A percentile compares a stretch with the other conserved stretches of the same genome.
Conservation (phyloP, 2,888 invertebrate species). For the Tetrapedia diversipes region DNA sequence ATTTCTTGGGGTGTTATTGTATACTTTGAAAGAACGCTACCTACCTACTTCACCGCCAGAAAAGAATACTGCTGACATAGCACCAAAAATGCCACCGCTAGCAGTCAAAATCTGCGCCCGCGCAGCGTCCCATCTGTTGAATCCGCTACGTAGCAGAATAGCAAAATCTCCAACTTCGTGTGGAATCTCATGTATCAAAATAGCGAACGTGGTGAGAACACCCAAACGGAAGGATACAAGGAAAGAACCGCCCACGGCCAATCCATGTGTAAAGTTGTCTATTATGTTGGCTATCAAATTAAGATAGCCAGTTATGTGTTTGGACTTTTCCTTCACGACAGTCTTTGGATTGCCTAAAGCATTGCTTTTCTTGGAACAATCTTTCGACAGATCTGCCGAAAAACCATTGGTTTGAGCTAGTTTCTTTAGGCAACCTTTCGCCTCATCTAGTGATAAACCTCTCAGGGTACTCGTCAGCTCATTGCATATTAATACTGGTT, state of each 20-base stretch:
- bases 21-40: constrained; percentile 47
- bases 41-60: constrained; percentile 93
- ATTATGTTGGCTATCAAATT: constrained; percentile 98
- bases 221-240: constrained; percentile 95
- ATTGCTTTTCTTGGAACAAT: constrained; percentile 48
- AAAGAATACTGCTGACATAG: constrained; percentile 92
- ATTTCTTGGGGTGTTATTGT: background rate
- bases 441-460: constrained; percentile 23
- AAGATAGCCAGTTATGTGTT: constrained; percentile 90
- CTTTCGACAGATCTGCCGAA: constrained; percentile 15
- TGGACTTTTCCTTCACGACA: constrained; percentile 63
- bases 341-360: background rate
- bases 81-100: constrained; percentile 94
- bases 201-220: constrained; percentile 96
- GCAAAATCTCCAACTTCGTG: constrained; percentile 99
- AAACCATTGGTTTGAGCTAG: constrained; percentile 50
- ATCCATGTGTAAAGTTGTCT: constrained; percentile 99
- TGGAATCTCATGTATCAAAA: constrained; percentile 96
- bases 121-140: constrained; percentile 96
- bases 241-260: constrained; percentile 99
- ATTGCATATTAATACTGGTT: constrained; percentile 45
- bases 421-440: constrained; percentile 59
- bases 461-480: constrained; percentile 30
- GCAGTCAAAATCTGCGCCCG: constrained; percentile 97
- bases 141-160: constrained; percentile 95